Conservation (phyloP, 2,113 vertebrate genomes). For the Montifringilla adamsi region DNA sequence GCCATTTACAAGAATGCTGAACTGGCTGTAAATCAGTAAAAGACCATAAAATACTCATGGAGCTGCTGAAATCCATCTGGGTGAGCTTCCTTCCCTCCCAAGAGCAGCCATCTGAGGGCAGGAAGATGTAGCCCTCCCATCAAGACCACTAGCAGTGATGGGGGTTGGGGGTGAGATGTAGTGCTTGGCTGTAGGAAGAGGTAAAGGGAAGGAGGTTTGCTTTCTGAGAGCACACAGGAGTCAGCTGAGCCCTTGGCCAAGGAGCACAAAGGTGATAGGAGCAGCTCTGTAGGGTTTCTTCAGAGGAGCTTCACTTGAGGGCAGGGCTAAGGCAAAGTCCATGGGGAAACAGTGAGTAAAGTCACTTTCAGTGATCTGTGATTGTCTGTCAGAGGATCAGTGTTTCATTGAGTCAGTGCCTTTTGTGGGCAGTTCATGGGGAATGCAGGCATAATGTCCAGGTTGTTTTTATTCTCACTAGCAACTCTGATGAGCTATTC, state of each 20-base stretch:
- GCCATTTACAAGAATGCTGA: conserved; percentile 83
- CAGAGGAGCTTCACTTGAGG: not conserved
- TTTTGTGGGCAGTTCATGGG: not conserved
- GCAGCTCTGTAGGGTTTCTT: not conserved
- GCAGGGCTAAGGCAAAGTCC: not conserved
- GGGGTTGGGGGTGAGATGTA: not conserved
- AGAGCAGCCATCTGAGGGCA: conserved; percentile 65
- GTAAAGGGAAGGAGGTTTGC: not conserved
- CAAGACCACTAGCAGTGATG: not conserved
- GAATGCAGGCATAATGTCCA: not conserved
- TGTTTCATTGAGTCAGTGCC: not conserved
- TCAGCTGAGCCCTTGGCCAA: not conserved
- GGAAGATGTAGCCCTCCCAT: conserved; percentile 15
- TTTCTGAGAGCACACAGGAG: not conserved
- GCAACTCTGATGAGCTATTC: not conserved
- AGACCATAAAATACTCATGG: conserved; percentile 81
- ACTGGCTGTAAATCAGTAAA: conserved; percentile 80
- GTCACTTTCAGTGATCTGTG: not conserved
- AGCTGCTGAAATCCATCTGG: conserved; percentile 76
- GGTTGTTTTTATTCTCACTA: not conserved
- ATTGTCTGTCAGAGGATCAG: not conserved
- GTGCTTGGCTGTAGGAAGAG: not conserved
- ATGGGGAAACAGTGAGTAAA: not conserved
- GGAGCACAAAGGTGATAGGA: not conserved
- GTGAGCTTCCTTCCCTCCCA: conserved; percentile 68